Conservation (phyloP, 2,797 vertebrate species). For the Sylvilagus floridanus region DNA sequence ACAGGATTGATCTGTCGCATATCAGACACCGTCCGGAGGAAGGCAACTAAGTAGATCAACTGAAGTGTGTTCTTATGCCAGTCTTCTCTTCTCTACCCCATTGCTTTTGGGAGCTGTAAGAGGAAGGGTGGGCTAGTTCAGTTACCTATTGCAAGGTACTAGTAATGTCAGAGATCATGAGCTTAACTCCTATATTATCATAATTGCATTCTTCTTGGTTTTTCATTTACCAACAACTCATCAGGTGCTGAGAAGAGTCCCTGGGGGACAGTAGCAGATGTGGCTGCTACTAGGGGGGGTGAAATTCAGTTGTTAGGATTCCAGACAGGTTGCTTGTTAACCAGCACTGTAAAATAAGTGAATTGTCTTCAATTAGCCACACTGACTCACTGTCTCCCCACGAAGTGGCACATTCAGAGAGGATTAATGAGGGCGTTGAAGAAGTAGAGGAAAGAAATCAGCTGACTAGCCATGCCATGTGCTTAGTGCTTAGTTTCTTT, state of each 20-base stretch:
- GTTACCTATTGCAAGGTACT: background rate
- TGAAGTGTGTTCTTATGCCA: background rate
- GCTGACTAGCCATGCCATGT: background rate
- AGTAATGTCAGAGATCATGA: background rate
- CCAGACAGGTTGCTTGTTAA: background rate
- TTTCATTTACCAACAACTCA: background rate
- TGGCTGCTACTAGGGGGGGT: background rate
- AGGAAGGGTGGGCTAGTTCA: background rate
- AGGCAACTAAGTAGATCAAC: background rate
- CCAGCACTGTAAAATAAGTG: background rate
- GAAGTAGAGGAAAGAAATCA: background rate
- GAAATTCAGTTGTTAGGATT: slow-evolving; percentile 12
- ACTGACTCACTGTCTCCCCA: background rate
- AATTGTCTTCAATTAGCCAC: background rate
- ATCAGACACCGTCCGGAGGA: background rate
- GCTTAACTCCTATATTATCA: background rate
- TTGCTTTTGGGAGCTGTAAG: background rate
- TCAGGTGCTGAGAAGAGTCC: background rate
- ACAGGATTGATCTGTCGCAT: background rate
- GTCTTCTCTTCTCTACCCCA: background rate
- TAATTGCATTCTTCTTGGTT: background rate
- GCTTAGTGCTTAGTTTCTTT: background rate
- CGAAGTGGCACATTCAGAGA: background rate
- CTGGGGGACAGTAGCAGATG: background rate
- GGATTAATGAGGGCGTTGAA: background rate